A percentile compares a stretch with the other conserved stretches of the same genome.
Evolutionary conservation across 2,113 vertebrate genomes (phyloP).

Genomic region (Todiramphus saurophagus): DNA sequence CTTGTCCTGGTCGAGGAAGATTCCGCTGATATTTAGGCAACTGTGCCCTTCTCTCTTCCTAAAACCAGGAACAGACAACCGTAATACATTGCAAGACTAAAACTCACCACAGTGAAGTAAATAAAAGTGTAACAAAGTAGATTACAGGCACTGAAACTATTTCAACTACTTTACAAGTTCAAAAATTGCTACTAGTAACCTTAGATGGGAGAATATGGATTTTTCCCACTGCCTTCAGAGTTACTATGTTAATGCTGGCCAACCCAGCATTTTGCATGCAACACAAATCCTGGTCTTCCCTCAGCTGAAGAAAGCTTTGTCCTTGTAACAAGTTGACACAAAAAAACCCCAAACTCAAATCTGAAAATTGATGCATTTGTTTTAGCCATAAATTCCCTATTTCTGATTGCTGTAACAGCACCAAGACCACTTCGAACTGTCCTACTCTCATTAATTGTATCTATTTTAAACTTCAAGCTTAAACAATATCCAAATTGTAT

Average conservation of each 20-base stretch:
- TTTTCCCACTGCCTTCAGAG: not conserved
- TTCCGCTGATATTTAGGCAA: constrained; percentile 94
- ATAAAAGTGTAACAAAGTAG: not conserved
- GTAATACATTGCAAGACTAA: not conserved
- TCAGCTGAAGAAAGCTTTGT: not conserved
- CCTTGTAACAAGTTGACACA: not conserved
- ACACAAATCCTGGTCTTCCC: not conserved
- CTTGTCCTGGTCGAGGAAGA: constrained; percentile 88
- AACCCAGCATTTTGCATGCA: not conserved
- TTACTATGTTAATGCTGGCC: not conserved
- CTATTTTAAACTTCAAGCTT: not conserved
- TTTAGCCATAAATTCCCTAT: not conserved
- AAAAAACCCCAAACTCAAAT: not conserved
- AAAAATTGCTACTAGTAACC: not conserved
- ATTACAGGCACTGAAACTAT: not conserved
- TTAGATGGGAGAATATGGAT: not conserved
- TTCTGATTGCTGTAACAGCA: not conserved
- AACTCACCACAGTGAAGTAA: not conserved
- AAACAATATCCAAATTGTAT: not conserved
- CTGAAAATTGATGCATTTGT: not conserved
- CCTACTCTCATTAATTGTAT: not conserved
- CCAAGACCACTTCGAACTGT: not conserved
- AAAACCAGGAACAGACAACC: constrained; percentile 16
- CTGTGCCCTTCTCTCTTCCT: constrained; percentile 97
- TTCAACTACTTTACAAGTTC: not conserved